Percentiles rank a stretch among this genome's conserved stretches.
These are phyloP conservation scores for Polyploca ridens DNA, from an alignment of 2,888 invertebrate genomes.

Conservation along the genomic window DNA sequence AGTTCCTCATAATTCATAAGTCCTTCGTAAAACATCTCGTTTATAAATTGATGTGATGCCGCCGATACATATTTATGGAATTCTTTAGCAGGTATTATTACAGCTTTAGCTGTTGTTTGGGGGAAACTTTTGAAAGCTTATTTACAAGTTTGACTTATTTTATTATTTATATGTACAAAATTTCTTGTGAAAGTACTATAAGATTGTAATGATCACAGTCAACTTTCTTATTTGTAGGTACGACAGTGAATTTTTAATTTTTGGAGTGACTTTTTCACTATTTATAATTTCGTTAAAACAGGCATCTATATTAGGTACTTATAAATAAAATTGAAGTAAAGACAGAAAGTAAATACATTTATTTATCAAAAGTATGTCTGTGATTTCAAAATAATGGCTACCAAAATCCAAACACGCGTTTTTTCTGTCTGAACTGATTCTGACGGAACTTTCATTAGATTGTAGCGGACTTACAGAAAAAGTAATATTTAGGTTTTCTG, in stretches of 20 bases:
- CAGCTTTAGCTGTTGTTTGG: constrained; percentile 16
- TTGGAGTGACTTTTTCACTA: too few species aligned
- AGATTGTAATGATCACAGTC: background rate
- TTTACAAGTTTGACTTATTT: background rate
- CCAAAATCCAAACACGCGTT: too few species aligned
- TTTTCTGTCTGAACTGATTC: too few species aligned
- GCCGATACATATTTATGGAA: constrained; percentile 51
- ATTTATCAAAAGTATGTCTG: too few species aligned
- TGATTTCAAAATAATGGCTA: too few species aligned
- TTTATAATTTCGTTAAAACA: background rate
- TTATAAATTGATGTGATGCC: constrained; percentile 32
- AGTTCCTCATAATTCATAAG: constrained; percentile 58
- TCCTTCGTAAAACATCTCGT: constrained; percentile 40
- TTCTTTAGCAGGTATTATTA: constrained; percentile 37
- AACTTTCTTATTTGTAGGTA: background rate
- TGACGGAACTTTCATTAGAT: too few species aligned
- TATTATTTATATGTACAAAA: constrained; percentile 3
- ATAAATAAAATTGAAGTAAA: too few species aligned
- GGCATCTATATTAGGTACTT: too few species aligned
- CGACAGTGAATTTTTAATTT: too few species aligned
- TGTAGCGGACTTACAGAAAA: too few species aligned
- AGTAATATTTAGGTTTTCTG: too few species aligned
- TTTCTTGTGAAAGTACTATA: background rate
- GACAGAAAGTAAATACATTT: too few species aligned
- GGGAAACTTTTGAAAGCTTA: constrained; percentile 24